Percentiles rank a stretch among this genome's conserved stretches.
Conservation (phyloP, 2,113 vertebrate species). For the Rhea americana region DNA sequence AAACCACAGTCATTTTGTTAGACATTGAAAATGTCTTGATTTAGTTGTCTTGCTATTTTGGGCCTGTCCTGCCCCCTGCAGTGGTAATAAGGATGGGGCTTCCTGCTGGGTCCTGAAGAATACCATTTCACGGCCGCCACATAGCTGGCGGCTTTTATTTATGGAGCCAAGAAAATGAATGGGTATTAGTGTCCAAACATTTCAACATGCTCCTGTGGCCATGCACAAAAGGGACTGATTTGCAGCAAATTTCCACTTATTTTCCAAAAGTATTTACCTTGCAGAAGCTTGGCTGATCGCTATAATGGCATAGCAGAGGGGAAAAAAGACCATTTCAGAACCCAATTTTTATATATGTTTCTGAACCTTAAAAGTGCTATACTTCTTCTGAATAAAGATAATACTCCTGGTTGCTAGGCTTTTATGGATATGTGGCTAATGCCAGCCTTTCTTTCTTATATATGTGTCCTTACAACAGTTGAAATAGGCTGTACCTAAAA, state of each 20-base stretch:
- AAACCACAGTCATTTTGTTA: slow-evolving; percentile 98
- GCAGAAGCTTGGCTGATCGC: slow-evolving; percentile 82
- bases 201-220: slow-evolving; percentile 99
- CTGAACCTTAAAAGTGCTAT: slow-evolving; percentile 72
- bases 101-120: slow-evolving; percentile 99
- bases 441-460: neutral
- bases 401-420: slow-evolving; percentile 67
- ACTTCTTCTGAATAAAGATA: slow-evolving; percentile 75
- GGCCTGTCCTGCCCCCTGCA: slow-evolving; percentile 94
- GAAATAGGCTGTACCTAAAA: slow-evolving; percentile 8
- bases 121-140: slow-evolving; percentile 99
- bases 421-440: slow-evolving; percentile 69
- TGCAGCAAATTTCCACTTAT: slow-evolving; percentile 99
- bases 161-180: slow-evolving; percentile 99
- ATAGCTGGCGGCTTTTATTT: slow-evolving; percentile 99
- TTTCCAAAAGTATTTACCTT: slow-evolving; percentile 96
- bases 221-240: slow-evolving; percentile 99
- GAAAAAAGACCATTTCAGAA: slow-evolving; percentile 80
- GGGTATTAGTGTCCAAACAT: slow-evolving; percentile 99
- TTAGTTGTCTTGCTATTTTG: slow-evolving; percentile 99
- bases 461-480: slow-evolving; percentile 38
- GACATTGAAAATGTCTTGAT: slow-evolving; percentile 99
- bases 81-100: slow-evolving; percentile 99
- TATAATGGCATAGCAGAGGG: slow-evolving; percentile 79
- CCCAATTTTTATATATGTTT: slow-evolving; percentile 72